These are phyloP conservation scores for Ormyrus pomaceus DNA, from an alignment of 2,888 invertebrate species.

Conservation along the genomic window DNA sequence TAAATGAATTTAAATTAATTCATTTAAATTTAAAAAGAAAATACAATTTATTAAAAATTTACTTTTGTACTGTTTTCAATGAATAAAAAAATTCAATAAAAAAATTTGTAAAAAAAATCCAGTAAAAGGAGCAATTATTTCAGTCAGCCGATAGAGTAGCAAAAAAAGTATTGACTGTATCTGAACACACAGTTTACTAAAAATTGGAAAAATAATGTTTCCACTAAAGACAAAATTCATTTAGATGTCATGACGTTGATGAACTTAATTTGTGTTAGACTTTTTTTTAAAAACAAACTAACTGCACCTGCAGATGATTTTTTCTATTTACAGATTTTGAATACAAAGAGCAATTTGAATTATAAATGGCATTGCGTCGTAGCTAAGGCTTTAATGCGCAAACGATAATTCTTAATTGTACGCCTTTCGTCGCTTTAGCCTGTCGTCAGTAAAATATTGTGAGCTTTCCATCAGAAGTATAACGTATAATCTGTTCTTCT, in stretches of 20 bases:
- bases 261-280: conserved; percentile 8
- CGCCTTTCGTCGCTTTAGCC: conserved; percentile 47
- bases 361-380: conserved; percentile 56
- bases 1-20: conserved; percentile 3
- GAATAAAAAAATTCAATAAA: neutral
- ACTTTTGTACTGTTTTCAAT: conserved; percentile 28
- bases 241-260: conserved; percentile 27
- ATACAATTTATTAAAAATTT: conserved; percentile 3
- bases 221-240: conserved; percentile 30
- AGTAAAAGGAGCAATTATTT: conserved; percentile 18
- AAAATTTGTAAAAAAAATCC: too few species aligned
- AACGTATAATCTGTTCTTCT: conserved; percentile 29
- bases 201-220: conserved; percentile 42
- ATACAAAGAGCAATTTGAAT: conserved; percentile 52
- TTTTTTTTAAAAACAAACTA: conserved; percentile 39
- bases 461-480: conserved; percentile 36
- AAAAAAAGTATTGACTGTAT: conserved; percentile 25
- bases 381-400: conserved; percentile 55
- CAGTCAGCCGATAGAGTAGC: conserved; percentile 9
- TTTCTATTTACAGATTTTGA: conserved; percentile 53
- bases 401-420: conserved; percentile 43
- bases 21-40: neutral
- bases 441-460: conserved; percentile 51
- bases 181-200: conserved; percentile 16
- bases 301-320: conserved; percentile 37